phyloP scores from a whole-genome alignment of 2,888 invertebrate genomes.

The Hedya salicella region DNA sequence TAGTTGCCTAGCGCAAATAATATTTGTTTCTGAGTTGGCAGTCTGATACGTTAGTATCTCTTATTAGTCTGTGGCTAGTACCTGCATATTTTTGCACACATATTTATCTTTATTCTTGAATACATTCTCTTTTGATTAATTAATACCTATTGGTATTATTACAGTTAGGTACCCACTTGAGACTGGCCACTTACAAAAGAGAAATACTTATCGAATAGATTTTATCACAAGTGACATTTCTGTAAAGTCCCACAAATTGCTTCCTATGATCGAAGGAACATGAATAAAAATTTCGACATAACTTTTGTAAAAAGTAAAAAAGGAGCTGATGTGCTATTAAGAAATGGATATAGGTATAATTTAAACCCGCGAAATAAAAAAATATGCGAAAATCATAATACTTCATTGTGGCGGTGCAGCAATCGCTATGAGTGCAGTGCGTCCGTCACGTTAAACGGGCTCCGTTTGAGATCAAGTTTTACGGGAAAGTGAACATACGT shows the following conservation, averaged over 20 bases:
- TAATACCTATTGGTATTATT: conserved; percentile 7
- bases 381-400: too few relatives aligned
- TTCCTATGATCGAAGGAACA: conserved; percentile 1
- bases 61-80: too few relatives aligned
- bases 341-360: too few relatives aligned
- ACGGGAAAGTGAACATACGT: too few relatives aligned
- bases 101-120: conserved; percentile 5
- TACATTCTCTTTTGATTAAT: conserved; percentile 7
- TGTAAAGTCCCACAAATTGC: conserved; percentile 2
- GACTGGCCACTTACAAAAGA: conserved; percentile 7
- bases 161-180: conserved; percentile 1
- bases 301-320: not conserved
- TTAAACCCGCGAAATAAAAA: too few relatives aligned
- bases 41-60: too few relatives aligned
- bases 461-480: too few relatives aligned
- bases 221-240: conserved; percentile 4
- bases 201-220: conserved; percentile 1
- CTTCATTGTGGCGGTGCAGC: too few relatives aligned
- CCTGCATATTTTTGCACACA: conserved; percentile 2
- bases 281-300: not conserved
- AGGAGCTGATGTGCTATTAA: not conserved
- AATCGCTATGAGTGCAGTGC: too few relatives aligned
- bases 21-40: too few relatives aligned
- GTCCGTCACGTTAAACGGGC: too few relatives aligned
- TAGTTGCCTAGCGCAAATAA: too few relatives aligned